Base-by-base conservation (phyloP, 2,797 vertebrate species). In the Strix occidentalis region DNA sequence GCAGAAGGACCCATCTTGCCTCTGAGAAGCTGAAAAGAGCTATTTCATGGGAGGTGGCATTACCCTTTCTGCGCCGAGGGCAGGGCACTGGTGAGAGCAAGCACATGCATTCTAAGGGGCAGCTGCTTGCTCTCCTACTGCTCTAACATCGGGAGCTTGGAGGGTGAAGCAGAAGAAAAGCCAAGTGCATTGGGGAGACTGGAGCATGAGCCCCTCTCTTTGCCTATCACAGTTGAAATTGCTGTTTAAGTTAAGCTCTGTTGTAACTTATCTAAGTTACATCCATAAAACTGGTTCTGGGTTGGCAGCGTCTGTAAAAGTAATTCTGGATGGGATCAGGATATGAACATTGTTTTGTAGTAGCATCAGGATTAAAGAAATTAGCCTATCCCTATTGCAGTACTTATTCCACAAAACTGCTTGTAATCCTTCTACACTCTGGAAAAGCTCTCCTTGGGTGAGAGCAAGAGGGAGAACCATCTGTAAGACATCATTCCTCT, bases 51-150 rank as follows among this genome's bases (percentile, higher is more conserved):
- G 48, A 66, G 20, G 7, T 31, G 35, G 26, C 48, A 25, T 76
- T 37, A 31, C 26, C 5, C 19, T 51, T 61, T n/a, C 53, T 66
- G 57, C 48, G n/a, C 19, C 1, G 1, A 13, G 8, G 23, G 60
- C 60, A 63, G 82, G 68, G 24, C 17, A 9, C 31, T 6, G 37
- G 24, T 61, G 53, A 81, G 25, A 61, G 9, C 28, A 35, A 50
- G 37, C 0, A 0, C 5, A 4, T 13, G 50, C 0, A 1, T 10
- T 28, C 20, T 5, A 15, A 48, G 29, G 13, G 64, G 20, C 28
- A 37, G 29, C 58, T 57, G 8, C 43, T 63, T 1, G 0, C 19
- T 43, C 7, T 5, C 7, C 64, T 46, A n/a, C n/a, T 37, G 46
- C 53, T 15, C 43, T 25, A 11, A 7, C 0, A 0, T 7, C 0